These are phyloP conservation scores for Poicephalus meyeri DNA, from an alignment of 2,113 vertebrate genomes.

Conservation along the genomic window DNA sequence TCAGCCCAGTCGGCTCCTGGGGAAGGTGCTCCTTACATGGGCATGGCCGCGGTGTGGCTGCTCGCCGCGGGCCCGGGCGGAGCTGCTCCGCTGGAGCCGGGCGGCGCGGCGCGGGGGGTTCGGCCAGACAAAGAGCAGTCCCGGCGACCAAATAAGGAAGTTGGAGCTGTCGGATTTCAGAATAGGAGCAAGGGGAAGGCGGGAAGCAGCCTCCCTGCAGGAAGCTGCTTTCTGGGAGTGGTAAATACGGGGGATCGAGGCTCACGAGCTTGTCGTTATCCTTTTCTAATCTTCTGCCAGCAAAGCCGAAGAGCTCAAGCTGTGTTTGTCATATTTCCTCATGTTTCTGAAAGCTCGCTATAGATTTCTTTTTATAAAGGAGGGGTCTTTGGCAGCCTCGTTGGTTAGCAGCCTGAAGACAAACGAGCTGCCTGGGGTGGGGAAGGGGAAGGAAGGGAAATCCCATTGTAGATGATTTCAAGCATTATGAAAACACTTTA, in stretches of 20 bases:
- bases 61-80: constrained; percentile 61
- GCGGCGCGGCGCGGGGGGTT: constrained; percentile 41
- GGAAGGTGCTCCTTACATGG: constrained; percentile 90
- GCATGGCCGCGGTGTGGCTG: constrained; percentile 60
- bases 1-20: background rate
- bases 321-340: background rate
- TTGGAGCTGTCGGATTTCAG: constrained; percentile 79
- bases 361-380: background rate
- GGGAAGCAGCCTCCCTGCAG: background rate
- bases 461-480: background rate
- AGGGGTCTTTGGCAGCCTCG: background rate
- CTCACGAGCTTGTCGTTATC: background rate
- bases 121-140: constrained; percentile 83
- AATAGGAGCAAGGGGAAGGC: constrained; percentile 68
- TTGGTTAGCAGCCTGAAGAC: background rate
- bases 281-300: background rate
- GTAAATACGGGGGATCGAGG: background rate
- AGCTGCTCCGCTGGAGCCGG: constrained; percentile 74
- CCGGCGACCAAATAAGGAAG: constrained; percentile 94
- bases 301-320: background rate
- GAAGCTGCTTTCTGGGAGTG: background rate
- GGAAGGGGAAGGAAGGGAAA: background rate
- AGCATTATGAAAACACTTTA: background rate
- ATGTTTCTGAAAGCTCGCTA: background rate
- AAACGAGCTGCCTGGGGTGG: background rate